These are phyloP conservation scores for Cheirogaleus major DNA, from an alignment of 2,797 vertebrate species.

Conservation along the genomic window DNA sequence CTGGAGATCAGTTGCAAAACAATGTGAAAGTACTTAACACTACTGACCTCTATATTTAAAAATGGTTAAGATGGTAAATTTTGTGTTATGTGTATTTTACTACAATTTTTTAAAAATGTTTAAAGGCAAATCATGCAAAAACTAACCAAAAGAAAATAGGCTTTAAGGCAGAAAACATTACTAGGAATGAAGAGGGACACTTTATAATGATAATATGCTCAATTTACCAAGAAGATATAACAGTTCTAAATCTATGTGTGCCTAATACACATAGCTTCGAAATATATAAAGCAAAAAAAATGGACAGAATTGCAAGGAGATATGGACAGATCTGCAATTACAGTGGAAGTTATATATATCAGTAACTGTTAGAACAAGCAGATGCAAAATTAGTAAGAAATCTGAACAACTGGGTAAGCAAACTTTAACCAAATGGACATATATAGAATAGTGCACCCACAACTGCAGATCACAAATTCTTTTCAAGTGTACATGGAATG, in stretches of 20 bases:
- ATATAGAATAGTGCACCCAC: neutral
- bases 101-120: neutral
- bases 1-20: neutral
- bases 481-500: conserved; percentile 33
- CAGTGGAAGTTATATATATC: neutral
- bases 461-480: neutral
- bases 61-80: neutral
- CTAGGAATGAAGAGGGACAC: neutral
- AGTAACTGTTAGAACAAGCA: neutral
- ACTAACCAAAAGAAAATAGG: neutral
- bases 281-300: neutral
- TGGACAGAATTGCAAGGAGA: neutral
- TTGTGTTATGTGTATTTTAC: neutral
- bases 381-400: conserved; percentile 4
- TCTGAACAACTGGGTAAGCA: neutral
- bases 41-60: neutral
- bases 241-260: neutral
- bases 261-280: neutral
- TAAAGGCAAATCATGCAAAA: neutral
- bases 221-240: neutral
- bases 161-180: neutral
- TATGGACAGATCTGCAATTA: neutral
- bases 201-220: neutral
- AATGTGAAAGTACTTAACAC: neutral
- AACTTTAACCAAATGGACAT: neutral